These are phyloP conservation scores for Charanyca ferruginea DNA, from an alignment of 2,888 invertebrate species.

Conservation along the genomic window DNA sequence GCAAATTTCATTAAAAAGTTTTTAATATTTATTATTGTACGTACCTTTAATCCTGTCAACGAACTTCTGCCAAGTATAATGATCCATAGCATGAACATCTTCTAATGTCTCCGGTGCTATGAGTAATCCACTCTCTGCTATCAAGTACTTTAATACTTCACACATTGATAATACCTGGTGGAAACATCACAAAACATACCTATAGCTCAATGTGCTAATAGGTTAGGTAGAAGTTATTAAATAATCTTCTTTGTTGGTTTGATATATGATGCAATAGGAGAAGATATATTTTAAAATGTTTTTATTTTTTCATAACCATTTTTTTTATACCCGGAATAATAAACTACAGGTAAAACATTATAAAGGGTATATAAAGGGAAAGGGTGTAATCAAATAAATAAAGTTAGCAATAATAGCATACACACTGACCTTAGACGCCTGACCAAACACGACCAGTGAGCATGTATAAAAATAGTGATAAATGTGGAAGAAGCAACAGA, in stretches of 20 bases:
- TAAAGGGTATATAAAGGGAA: conserved; percentile 1
- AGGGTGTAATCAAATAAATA: conserved; percentile 8
- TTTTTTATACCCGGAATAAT: too few species aligned
- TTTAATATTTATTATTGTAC: too few species aligned
- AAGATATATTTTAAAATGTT: too few species aligned
- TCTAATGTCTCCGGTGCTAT: conserved; percentile 93
- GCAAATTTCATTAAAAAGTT: not conserved
- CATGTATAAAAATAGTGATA: conserved; percentile 45
- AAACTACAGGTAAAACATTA: conserved; percentile 9
- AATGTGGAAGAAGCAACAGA: conserved; percentile 31
- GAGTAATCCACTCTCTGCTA: conserved; percentile 94
- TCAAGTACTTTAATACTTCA: conserved; percentile 96
- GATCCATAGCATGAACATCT: conserved; percentile 93
- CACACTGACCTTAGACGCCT: conserved; percentile 26
- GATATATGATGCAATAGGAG: too few species aligned
- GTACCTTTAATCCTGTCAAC: conserved; percentile 95
- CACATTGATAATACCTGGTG: conserved; percentile 96
- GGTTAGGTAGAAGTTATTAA: too few species aligned
- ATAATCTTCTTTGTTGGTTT: rapidly evolving
- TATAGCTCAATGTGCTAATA: not conserved
- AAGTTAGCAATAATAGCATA: conserved; percentile 13
- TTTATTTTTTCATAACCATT: too few species aligned
- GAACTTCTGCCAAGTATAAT: conserved; percentile 97
- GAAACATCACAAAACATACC: not conserved
- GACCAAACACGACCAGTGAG: conserved; percentile 47